phyloP scores from a whole-genome alignment of 2,888 invertebrate genomes.

The Prosapia bicincta region DNA sequence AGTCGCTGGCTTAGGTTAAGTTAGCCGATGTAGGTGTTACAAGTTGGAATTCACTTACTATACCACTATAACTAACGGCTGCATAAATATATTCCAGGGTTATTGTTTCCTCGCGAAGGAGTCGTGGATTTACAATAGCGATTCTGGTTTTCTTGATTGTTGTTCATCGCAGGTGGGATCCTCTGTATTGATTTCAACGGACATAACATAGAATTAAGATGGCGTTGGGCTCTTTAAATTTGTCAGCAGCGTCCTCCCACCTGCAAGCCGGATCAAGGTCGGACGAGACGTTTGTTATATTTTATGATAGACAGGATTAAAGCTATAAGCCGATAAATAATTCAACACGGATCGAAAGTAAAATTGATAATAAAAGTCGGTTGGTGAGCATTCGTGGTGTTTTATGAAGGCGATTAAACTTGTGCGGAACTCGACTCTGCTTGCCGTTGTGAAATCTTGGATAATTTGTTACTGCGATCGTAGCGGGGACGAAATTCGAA shows the following conservation, averaged over 20 bases:
- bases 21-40: neutral
- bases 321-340: neutral
- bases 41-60: neutral
- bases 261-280: neutral
- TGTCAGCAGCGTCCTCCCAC: neutral
- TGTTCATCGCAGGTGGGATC: neutral
- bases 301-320: neutral
- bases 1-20: neutral
- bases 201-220: neutral
- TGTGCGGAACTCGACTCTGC: neutral
- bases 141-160: neutral
- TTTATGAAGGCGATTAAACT: neutral
- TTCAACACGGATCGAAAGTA: neutral
- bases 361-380: neutral
- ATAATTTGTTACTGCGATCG: neutral
- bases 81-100: neutral
- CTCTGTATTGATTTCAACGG: neutral
- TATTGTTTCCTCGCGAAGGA: neutral
- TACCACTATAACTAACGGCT: neutral
- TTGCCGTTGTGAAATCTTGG: neutral
- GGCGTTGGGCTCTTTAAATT: neutral
- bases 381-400: neutral
- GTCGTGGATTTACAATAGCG: neutral
- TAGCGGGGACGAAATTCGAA: neutral
- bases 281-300: neutral